Evolutionary conservation across 2,888 invertebrate genomes (phyloP), one percentile per base, ranked within the genome.

Genomic region (Lutraria lutraria): DNA sequence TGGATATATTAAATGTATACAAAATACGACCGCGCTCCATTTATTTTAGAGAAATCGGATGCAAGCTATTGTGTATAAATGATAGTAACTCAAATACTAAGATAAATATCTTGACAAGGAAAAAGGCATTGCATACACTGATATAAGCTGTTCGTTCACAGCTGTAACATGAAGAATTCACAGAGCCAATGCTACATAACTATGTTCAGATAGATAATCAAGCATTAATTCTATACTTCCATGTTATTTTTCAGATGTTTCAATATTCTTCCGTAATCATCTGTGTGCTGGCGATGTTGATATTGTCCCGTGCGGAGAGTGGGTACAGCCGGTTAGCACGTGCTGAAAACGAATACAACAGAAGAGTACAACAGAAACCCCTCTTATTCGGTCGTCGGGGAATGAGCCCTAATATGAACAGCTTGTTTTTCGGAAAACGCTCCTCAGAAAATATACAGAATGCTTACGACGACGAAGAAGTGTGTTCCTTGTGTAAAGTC

Each of bases 401-500:
- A 15, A 90, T 95, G 83, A 95, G 94, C 89, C 95, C 95, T 0
- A 95, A 95, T 76, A 94, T 95, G 94, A 95, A 95, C 94, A 95
- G 95, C 90, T 90, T 95, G 83, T 94, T 95, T 89, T 95, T 95
- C 89, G 95, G 95, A n/a, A 95, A 95, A 90, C 86, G 95, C 8
- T 15, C 76, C 12, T 80, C 86, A n/a, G 85, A 87, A 56, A n/a
- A 43, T 43, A 60, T 80, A 29, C 86, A 63, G 54, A 60, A 84
- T 21, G 84, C 92, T 16, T 90, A 87, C 34, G 90, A 88, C 29
- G 92, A 90, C 29, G 90, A 92, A 21, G 92, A 92, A 56, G 63
- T 92, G 53, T 91, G 90, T 82, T 52, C 68, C 16, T n/a, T 92
- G 76, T 92, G 92, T 80, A 85, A 87, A 79, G 79, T 86, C 2